Conservation (phyloP, 2,113 vertebrate genomes). For the Microcebus tavaratra region DNA sequence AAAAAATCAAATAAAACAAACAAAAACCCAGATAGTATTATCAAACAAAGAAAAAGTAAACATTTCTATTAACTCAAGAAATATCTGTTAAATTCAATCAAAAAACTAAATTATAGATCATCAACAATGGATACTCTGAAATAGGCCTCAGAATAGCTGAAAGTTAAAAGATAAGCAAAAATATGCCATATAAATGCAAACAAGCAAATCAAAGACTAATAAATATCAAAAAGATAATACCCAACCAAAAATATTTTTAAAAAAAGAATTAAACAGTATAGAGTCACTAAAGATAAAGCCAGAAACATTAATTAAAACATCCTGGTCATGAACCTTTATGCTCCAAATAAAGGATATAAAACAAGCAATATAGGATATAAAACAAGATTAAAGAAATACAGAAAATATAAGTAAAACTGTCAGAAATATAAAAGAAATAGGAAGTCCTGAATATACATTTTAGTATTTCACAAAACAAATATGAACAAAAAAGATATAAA, state of each 20-base stretch:
- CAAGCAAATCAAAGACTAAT: background rate
- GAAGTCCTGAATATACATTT: too few species aligned
- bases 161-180: background rate
- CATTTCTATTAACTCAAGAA: background rate
- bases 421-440: too few species aligned
- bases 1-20: background rate
- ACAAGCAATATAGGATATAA: background rate
- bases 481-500: too few species aligned
- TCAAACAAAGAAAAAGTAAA: background rate
- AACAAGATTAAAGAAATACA: background rate
- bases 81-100: background rate
- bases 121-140: background rate
- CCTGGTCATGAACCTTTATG: background rate
- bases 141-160: background rate
- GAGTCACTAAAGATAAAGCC: background rate
- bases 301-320: background rate
- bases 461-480: too few species aligned
- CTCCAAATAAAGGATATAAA: background rate
- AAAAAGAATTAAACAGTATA: too few species aligned
- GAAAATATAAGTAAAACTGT: too few species aligned
- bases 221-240: background rate
- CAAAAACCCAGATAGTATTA: background rate
- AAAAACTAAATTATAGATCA: background rate
- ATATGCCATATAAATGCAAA: background rate
- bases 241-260: background rate